A percentile compares a stretch with the other conserved stretches of the same genome.
Conservation (phyloP, 2,113 vertebrate species). For the Puntigrus tetrazona region DNA sequence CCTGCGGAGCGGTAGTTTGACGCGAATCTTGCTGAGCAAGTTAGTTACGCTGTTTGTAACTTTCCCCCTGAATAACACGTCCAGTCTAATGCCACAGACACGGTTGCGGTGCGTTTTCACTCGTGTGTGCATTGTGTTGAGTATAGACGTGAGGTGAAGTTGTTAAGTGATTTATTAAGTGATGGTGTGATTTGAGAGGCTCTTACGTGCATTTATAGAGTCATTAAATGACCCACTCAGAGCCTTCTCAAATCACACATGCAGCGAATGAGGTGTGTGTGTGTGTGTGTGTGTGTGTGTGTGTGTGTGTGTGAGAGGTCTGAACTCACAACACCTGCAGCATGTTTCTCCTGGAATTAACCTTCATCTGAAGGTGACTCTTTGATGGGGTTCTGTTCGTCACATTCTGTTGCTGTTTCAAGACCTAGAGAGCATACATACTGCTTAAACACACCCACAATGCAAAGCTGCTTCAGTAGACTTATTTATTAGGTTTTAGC, state of each 20-base stretch:
- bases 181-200: conserved; percentile 15
- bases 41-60: not conserved
- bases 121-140: not conserved
- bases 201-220: conserved; percentile 17
- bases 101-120: not conserved
- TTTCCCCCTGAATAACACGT: not conserved
- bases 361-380: conserved; percentile 22
- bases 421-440: not conserved
- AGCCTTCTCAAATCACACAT: conserved; percentile 23
- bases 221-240: conserved; percentile 33
- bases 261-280: not conserved
- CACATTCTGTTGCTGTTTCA: not conserved
- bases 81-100: not conserved
- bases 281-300: not conserved
- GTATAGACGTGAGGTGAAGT: not conserved
- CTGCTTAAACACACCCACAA: not conserved
- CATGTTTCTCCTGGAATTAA: conserved; percentile 16
- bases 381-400: conserved; percentile 18
- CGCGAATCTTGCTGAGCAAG: not conserved
- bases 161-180: conserved; percentile 41
- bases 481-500: not conserved
- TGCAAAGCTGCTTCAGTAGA: not conserved
- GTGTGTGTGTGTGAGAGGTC: not conserved
- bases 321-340: not conserved
- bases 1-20: not conserved